Evolutionary conservation across 2,113 vertebrate genomes (phyloP), one percentile per base, ranked within the genome.

Genomic region (Eolophus roseicapilla): DNA sequence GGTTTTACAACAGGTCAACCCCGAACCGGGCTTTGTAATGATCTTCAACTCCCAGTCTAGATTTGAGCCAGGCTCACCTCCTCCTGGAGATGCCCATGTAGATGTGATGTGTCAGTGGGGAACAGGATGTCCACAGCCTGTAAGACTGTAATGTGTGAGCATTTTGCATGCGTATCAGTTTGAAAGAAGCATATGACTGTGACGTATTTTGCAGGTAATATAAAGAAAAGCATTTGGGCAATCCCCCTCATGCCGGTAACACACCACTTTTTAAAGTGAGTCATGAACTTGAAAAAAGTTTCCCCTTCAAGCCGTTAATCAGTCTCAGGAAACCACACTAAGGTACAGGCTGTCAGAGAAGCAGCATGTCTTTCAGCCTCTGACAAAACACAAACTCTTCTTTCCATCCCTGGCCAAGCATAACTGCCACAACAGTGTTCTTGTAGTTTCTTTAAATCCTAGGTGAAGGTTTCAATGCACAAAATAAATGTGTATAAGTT

Each of bases 271-370:
- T 44, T 29, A 55, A 74, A 92, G 80, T 7, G 24, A 94, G 55
- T 95, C 24, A 65, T 74, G 87, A 80, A 63, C 65, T 84, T 78
- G 25, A 75, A 68, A 91, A 94, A 97, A 93, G 39, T 76, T 91
- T 92, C 93, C 95, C 44, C 74, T 94, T 84, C 84, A 75, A 70
- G 82, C 46, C 83, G 37, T 78, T 90, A 74, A 86, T 94, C 84
- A 82, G 90, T 75, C 87, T 97, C 96, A 97, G 95, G 92, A 97
- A 98, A 94, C 75, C 80, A 29, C 85, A 85, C 12, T 33, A 65
- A 96, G 90, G 94, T 73, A 20, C 0, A 75, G 76, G 29, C 95
- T 95, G 91, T 92, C 94, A 53, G 97, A 96, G 97, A 89, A 65
- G 93, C 53, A 53, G 0, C 81, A 69, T 27, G 52, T 82, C 65